These are phyloP conservation scores for Philopotamus ludificatus DNA, from an alignment of 1,140 invertebrate genomes.

Conservation along the genomic window DNA sequence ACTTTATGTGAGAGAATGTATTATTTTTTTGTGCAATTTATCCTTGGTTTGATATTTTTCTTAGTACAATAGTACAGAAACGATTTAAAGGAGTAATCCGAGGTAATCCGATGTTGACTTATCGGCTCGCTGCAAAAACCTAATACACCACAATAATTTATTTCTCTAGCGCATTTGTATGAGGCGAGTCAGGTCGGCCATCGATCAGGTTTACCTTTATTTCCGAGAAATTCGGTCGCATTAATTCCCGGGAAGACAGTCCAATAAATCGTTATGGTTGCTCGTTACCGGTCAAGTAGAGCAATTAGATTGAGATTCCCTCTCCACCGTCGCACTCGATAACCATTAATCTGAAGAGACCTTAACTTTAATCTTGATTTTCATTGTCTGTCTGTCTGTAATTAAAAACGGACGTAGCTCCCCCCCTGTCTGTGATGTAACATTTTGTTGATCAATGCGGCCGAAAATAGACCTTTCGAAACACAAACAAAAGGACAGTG, in stretches of 20 bases:
- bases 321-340: slow-evolving; percentile 21
- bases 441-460: no score
- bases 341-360: slow-evolving; percentile 23
- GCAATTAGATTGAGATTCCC: slow-evolving; percentile 27
- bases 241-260: slow-evolving; percentile 28
- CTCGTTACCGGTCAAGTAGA: slow-evolving; percentile 31
- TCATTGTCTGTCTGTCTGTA: slow-evolving; percentile 24
- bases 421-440: no score
- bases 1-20: no score
- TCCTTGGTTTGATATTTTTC: background rate
- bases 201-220: slow-evolving; percentile 18
- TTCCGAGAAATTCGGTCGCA: slow-evolving; percentile 2
- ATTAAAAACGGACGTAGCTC: slow-evolving; percentile 21
- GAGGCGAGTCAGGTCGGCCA: slow-evolving; percentile 14
- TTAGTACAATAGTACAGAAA: background rate
- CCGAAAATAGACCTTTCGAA: no score
- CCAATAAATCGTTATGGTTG: slow-evolving; percentile 31
- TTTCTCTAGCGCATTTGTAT: background rate
- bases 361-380: slow-evolving; percentile 30
- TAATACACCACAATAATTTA: background rate
- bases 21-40: no score
- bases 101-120: background rate
- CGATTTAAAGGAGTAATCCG: background rate
- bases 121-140: background rate
- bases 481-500: no score